Percentiles rank a stretch among this genome's conserved stretches.
Evolutionary conservation across 2,888 invertebrate species (phyloP).

Genomic region (Hyposoter didymator): DNA sequence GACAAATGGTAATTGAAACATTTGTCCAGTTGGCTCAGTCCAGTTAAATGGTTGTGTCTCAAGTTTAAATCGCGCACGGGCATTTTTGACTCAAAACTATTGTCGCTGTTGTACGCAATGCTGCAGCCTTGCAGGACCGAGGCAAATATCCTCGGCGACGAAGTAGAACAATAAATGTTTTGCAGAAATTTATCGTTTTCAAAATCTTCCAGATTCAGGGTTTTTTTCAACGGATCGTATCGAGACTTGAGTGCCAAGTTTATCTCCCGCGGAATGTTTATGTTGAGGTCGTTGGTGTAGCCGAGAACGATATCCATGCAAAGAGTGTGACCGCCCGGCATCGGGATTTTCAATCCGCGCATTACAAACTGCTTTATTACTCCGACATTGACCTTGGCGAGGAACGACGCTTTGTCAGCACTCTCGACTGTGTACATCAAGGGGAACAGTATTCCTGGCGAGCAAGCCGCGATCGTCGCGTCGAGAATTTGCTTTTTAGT

Average conservation of each 20-base stretch:
- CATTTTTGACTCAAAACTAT: slow-evolving; percentile 71
- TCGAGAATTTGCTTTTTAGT: slow-evolving; percentile 74
- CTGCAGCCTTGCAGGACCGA: slow-evolving; percentile 76
- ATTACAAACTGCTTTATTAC: slow-evolving; percentile 77
- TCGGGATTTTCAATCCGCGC: slow-evolving; percentile 73
- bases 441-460: slow-evolving; percentile 78
- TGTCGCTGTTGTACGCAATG: slow-evolving; percentile 2
- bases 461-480: slow-evolving; percentile 72
- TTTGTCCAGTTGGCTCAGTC: slow-evolving; percentile 76
- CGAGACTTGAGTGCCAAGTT: slow-evolving; percentile 74
- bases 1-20: slow-evolving; percentile 77
- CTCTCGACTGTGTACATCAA: slow-evolving; percentile 76
- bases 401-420: slow-evolving; percentile 76
- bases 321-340: slow-evolving; percentile 73
- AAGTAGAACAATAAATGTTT: slow-evolving; percentile 79
- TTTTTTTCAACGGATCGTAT: slow-evolving; percentile 75
- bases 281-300: slow-evolving; percentile 75
- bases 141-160: slow-evolving; percentile 76
- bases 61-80: slow-evolving; percentile 79
- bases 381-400: slow-evolving; percentile 75
- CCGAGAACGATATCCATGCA: slow-evolving; percentile 80
- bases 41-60: slow-evolving; percentile 76
- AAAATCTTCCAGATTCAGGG: slow-evolving; percentile 79
- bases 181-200: slow-evolving; percentile 76
- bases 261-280: slow-evolving; percentile 76